Evolutionary conservation across 2,888 invertebrate species (phyloP).

Genomic region (Drosophila ustulata): DNA sequence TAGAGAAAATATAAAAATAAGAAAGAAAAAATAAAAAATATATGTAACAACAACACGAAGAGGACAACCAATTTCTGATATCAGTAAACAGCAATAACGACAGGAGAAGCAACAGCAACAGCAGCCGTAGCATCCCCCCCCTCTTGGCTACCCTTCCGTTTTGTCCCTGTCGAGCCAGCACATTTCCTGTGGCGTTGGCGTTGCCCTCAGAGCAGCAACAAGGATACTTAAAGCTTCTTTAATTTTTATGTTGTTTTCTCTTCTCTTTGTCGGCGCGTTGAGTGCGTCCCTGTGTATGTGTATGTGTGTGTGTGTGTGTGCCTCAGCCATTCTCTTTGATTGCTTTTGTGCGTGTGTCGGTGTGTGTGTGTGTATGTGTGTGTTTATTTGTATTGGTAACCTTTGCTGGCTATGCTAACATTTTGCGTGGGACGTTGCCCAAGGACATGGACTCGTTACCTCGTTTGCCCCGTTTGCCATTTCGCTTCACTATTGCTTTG

Average conservation of each 20-base stretch:
- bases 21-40: conserved; percentile 9
- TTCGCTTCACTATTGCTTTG: conserved; percentile 52
- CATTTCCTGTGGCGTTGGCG: conserved; percentile 60
- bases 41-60: conserved; percentile 23
- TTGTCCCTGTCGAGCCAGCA: conserved; percentile 7
- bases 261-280: conserved; percentile 68
- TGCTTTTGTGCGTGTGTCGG: conserved; percentile 13
- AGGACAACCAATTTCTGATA: conserved; percentile 54
- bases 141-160: conserved; percentile 15
- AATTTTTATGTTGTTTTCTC: conserved; percentile 80
- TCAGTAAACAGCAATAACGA: conserved; percentile 15
- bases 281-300: conserved; percentile 39
- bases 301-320: conserved; percentile 13
- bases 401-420: conserved; percentile 68
- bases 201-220: conserved; percentile 55
- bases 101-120: conserved; percentile 21
- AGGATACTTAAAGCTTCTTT: conserved; percentile 81
- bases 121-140: not conserved
- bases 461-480: conserved; percentile 61
- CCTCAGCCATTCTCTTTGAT: conserved; percentile 25
- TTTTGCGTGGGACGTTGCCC: conserved; percentile 81
- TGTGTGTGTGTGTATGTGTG: conserved; percentile 30
- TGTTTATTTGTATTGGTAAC: conserved; percentile 65
- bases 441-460: conserved; percentile 79
- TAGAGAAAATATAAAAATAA: conserved; percentile 33